Evolutionary conservation across 2,113 vertebrate species (phyloP), one percentile per base, ranked within the genome.

Genomic region (Trematocara marginatum): DNA sequence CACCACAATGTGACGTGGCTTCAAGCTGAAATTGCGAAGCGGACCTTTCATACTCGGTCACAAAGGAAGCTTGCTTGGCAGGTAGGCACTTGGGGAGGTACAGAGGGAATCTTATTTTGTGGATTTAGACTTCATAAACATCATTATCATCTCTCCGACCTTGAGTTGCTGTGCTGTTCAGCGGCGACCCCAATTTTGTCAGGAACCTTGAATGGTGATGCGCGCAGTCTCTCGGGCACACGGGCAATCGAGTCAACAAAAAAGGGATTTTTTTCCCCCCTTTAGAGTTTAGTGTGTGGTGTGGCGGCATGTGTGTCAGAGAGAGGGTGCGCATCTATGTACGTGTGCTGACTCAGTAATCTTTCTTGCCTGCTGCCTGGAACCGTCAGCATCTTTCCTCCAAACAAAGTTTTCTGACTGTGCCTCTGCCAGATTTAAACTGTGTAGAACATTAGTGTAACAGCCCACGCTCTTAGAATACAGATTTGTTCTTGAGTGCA

Each of bases 101-200:
- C 88, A 89, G 90, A 90, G 76, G 76, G 80, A 93, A 92, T 92
- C 78, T 87, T 87, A 93, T 94, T 94, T 92, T 79, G 90, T 88
- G 92, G 91, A 93, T 92, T 93, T 90, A 88, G 87, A 92, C 93
- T 92, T 94, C 89, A 94, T 94, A 94, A 94, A 94, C 93, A 93
- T 94, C 94, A 92, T 95, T 93, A 94, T 94, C 93, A 86, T 93
- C 91, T 92, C 51, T 13, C 86, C 35, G 89, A 95, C 93, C 91
- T 93, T 87, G 82, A 83, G 86, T 85, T 47, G 59, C 85, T 15
- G 45, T 12, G 31, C 91, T 53, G 86, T 90, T 93, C 88, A 85
- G 88, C 29, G 13, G 49, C 56, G 83, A 93, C 93, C 93, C 88
- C 93, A 92, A 93, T 94, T 94, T 93, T 89, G 85, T 89, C 83